Evolutionary conservation across 2,888 invertebrate genomes (phyloP), one percentile per base, ranked within the genome.

Genomic region (Nomada ferruginata): DNA sequence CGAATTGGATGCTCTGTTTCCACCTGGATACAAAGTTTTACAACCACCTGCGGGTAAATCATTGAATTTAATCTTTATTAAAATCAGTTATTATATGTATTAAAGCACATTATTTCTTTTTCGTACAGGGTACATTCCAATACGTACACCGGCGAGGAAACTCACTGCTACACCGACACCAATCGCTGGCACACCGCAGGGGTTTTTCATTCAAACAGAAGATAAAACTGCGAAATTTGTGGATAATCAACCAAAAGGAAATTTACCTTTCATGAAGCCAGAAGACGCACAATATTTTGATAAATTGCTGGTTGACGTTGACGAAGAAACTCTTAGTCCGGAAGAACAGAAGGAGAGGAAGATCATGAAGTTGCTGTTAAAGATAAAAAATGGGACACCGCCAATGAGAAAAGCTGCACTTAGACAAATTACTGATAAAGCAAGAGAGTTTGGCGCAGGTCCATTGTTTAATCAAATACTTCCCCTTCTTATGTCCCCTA

Each of bases 341-440:
- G 99, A 99, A 91, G 99, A 99, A 93, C 97, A 98, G 87, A 99
- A 99, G 93, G 99, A 99, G 94, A 95, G 99, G 61, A 99, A 99
- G 94, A 99, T 99, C 68, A 99, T 99, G 99, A 99, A 99, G 92
- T 95, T 99, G 13, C 94, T 99, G 89, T 94, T 99, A 76, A 99
- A 99, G 94, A 99, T 99, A 81, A 99, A 99, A 95, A 99, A 99
- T 92, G 99, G 99, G 29, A 99, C 99, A 0, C 99, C 99, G 18
- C 99, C 99, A 0, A 99, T 99, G 99, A 96, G 99, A 86, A 99
- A 99, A 94, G 98, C 99, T 0, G 99, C 99, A 0, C 94, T 99
- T 47, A 95, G 99, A 79, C 99, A 99, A 94, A 99, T 99, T 87
- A 99, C 99, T 0, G 99, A 99, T 93, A 99, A 99, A 91, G 99